Percentiles rank a stretch among this genome's conserved stretches.
These are phyloP conservation scores for Tauraco erythrolophus DNA, from an alignment of 2,113 vertebrate species.

Conservation along the genomic window DNA sequence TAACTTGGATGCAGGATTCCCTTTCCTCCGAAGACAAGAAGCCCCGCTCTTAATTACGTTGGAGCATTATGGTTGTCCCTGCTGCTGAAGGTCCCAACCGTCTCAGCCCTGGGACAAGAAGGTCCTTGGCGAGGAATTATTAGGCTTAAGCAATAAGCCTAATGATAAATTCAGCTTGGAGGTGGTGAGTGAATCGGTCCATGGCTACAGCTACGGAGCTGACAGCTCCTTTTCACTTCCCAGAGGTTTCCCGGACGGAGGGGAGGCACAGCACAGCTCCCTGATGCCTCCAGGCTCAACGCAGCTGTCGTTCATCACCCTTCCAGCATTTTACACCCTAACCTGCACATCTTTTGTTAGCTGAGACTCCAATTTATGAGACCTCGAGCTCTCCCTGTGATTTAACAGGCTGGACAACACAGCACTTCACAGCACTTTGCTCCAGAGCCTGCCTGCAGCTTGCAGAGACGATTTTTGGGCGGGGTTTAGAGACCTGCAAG, in stretches of 20 bases:
- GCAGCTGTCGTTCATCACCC: not conserved
- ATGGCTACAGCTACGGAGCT: not conserved
- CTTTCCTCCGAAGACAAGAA: not conserved
- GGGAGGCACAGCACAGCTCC: not conserved
- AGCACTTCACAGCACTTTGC: not conserved
- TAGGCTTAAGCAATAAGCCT: not conserved
- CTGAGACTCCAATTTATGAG: fast-evolving
- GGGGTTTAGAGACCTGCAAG: not conserved
- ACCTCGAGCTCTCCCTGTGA: not conserved
- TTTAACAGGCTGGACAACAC: too few species aligned
- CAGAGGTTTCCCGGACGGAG: not conserved
- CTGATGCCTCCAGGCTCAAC: not conserved
- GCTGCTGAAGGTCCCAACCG: not conserved
- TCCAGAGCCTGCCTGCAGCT: not conserved
- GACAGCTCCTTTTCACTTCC: not conserved
- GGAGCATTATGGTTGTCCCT: not conserved
- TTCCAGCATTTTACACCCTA: not conserved
- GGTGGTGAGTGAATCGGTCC: not conserved
- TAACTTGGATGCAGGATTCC: not conserved
- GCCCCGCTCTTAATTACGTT: not conserved
- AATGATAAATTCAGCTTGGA: not conserved
- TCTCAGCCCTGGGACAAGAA: not conserved
- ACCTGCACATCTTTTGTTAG: not conserved
- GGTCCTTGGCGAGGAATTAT: not conserved
- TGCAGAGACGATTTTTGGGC: fast-evolving